Evolutionary conservation across 2,113 vertebrate species (phyloP).

Genomic region (Mesitornis unicolor): DNA sequence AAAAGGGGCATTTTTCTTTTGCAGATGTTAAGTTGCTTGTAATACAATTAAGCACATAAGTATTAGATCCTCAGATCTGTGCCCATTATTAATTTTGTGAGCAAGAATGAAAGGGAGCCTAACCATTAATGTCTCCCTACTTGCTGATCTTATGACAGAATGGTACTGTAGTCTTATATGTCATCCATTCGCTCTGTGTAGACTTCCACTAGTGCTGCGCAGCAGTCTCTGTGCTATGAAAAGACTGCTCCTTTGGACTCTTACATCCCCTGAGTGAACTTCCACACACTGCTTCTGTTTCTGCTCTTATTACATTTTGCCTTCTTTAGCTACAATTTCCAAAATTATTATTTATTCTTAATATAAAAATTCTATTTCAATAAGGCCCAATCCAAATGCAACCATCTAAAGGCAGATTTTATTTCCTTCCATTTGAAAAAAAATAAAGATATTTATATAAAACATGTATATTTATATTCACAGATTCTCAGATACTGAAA

Average conservation of each 20-base stretch:
- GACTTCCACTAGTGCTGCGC: not conserved
- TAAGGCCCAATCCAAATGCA: not conserved
- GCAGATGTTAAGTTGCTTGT: not conserved
- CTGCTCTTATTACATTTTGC: not conserved
- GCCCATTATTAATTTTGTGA: not conserved
- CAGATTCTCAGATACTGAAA: not conserved
- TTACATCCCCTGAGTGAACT: not conserved
- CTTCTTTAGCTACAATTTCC: not conserved
- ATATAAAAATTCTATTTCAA: not conserved
- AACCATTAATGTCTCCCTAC: not conserved
- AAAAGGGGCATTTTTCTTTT: constrained; percentile 5
- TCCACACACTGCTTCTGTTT: not conserved
- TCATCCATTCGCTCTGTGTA: not conserved
- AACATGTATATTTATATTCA: not conserved
- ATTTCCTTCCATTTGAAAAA: not conserved
- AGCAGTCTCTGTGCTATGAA: not conserved
- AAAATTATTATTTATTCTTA: not conserved
- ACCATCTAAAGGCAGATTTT: not conserved
- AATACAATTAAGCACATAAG: not conserved
- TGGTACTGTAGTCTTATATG: not conserved
- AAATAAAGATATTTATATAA: not conserved
- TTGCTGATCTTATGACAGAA: not conserved
- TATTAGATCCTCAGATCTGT: not conserved
- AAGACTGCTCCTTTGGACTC: not conserved
- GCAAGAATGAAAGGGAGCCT: not conserved